A percentile compares a stretch with the other conserved stretches of the same genome.
phyloP scores from a whole-genome alignment of 64 coral and sea anemone species.

The Dendrophyllia cribrosa region DNA sequence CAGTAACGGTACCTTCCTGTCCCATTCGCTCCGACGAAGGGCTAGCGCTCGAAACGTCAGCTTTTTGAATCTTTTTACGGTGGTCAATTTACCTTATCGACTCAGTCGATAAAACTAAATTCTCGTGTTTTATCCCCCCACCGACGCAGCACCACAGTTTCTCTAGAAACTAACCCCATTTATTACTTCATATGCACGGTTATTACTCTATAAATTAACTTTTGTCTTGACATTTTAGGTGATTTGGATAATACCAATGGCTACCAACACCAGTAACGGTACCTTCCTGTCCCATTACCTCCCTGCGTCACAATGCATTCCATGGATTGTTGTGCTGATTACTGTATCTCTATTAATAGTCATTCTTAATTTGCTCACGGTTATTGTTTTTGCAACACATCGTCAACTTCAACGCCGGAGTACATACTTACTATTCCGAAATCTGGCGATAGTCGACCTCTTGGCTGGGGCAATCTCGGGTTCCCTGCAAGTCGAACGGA shows the following conservation, averaged over 20 bases:
- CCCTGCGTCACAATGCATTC: neutral
- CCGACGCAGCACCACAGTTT: no score
- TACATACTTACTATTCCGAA: constrained; percentile 5
- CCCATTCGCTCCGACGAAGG: no score
- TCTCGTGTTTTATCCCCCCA: no score
- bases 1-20: neutral
- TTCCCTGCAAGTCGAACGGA: neutral
- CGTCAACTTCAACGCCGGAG: neutral
- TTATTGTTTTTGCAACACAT: neutral
- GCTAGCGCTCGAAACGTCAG: no score
- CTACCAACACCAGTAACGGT: neutral
- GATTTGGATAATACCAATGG: neutral
- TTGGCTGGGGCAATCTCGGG: constrained; percentile 6
- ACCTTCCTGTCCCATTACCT: neutral
- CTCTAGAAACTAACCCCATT: no score
- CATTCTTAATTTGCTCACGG: neutral
- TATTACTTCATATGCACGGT: no score
- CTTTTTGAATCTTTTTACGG: no score
- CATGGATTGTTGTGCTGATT: neutral
- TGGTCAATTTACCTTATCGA: no score
- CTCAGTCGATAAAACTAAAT: no score
- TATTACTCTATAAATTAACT: no score
- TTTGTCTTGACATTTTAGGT: no score
- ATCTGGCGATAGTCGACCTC: constrained; percentile 10
- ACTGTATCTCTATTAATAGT: neutral